Base-by-base conservation (phyloP, 1,140 invertebrate genomes). In the Elysia chlorotica region DNA sequence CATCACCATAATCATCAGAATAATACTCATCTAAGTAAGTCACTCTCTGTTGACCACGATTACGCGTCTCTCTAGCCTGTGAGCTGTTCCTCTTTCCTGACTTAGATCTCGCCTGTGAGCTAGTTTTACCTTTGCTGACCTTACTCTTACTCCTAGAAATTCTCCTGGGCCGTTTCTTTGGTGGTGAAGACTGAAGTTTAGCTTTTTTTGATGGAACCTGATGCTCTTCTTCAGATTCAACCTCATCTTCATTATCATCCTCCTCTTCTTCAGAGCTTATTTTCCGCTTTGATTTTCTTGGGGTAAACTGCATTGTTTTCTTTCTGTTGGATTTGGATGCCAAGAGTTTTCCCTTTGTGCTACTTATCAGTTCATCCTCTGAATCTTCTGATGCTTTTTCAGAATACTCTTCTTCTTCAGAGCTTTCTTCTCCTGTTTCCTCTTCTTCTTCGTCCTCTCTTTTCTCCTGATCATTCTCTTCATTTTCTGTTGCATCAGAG, bases 1-100 rank as follows among this genome's bases (percentile, higher is more conserved):
- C 66, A 30, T 71, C 69, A 35, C 77, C 67, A 25, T 57, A 67
- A 33, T 62, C 59, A 2, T 79, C 76, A 65, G 76, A 77, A 65
- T 82, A 84, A 17, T 62, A 80, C 70, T 79, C 76, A 38, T 87
- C 81, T 71, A 73, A 70, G 69, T 88, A 88, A 6, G 75, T 78
- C 1, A 88, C 84, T 14, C 82, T 87, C 37, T 82, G 77, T 65
- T 83, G 81, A 14, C 86, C 87, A 48, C 81, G 81, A 74, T 85
- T 86, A 25, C 87, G 74, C 6, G 85, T 87, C 41, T 73, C 53
- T 67, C 73, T 57, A 56, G 62, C 41, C 25, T 48, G 37, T 2
- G 35, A 19, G 36, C 37, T 2, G 2, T 25, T 65, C 38, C 41
- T 65, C 30, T 41, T 41, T 33, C 19, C 37, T n/a, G 59, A 35